These are phyloP conservation scores for Sebastes steindachneri DNA, from an alignment of 2,797 vertebrate genomes.

Conservation along the genomic window DNA sequence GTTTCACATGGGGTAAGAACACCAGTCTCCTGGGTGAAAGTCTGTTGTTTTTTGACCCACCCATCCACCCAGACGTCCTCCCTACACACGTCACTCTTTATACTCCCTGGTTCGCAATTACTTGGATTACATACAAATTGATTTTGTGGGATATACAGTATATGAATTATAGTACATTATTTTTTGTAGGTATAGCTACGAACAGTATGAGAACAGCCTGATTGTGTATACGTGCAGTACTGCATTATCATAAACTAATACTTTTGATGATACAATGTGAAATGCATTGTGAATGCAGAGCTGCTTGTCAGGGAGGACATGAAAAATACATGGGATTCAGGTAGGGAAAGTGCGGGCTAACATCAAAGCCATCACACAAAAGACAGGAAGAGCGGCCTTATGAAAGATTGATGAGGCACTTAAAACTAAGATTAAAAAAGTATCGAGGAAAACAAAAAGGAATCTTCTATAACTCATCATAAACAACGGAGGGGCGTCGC, in stretches of 20 bases:
- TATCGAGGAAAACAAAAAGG: conserved; percentile 73
- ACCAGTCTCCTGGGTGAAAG: too few species aligned
- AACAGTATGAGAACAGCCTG: too few species aligned
- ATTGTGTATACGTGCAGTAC: not conserved
- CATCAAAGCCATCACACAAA: conserved; percentile 79
- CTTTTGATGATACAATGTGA: conserved; percentile 10
- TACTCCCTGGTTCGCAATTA: too few species aligned
- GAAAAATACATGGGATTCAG: conserved; percentile 79
- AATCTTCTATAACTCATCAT: conserved; percentile 75
- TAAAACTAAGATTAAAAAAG: conserved; percentile 81
- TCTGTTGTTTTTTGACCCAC: too few species aligned
- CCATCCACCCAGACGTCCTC: too few species aligned
- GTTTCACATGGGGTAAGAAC: too few species aligned
- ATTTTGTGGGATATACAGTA: too few species aligned
- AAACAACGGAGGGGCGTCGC: conserved; percentile 61
- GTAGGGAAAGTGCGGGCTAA: conserved; percentile 70
- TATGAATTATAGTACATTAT: too few species aligned
- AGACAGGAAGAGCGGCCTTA: conserved; percentile 65
- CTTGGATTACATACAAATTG: too few species aligned
- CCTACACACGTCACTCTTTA: too few species aligned
- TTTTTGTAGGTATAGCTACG: too few species aligned
- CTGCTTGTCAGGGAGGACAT: conserved; percentile 60
- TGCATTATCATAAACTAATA: conserved; percentile 25
- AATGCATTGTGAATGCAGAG: conserved; percentile 25
- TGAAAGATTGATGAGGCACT: conserved; percentile 82